Percentiles rank a stretch among this genome's conserved stretches.
phyloP scores from a whole-genome alignment of 2,797 vertebrate genomes.

The Liasis olivaceus region DNA sequence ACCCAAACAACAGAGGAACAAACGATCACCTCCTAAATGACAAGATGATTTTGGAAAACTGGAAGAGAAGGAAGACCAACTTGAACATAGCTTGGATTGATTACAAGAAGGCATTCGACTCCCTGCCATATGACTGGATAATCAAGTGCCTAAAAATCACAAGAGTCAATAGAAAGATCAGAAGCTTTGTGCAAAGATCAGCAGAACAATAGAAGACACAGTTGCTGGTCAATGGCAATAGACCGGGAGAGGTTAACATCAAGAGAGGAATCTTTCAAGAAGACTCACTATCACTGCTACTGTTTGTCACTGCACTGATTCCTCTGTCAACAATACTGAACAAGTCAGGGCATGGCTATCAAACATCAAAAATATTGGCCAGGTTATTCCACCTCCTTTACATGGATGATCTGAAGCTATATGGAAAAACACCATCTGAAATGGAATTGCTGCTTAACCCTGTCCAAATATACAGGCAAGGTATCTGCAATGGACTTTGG shows the following conservation, averaged over 20 bases:
- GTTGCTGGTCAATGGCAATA: too few species aligned
- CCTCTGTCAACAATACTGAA: background rate
- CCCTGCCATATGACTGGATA: background rate
- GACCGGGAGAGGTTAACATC: too few species aligned
- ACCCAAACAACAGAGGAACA: background rate
- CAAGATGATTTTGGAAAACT: background rate
- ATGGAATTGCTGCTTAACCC: too few species aligned
- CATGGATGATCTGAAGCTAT: background rate
- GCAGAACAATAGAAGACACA: background rate
- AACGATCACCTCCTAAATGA: background rate
- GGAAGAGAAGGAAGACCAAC: background rate
- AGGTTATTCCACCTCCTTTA: background rate
- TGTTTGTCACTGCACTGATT: background rate
- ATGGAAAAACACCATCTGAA: too few species aligned
- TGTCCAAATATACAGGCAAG: background rate
- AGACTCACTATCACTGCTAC: background rate
- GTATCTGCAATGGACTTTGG: background rate
- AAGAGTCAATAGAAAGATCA: background rate
- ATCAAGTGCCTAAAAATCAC: background rate
- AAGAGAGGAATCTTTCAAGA: background rate
- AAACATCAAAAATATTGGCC: background rate
- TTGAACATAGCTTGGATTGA: background rate
- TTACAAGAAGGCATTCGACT: background rate
- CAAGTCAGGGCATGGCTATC: background rate
- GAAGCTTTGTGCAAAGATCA: background rate